A percentile compares a stretch with the other conserved stretches of the same genome.
phyloP scores from a whole-genome alignment of 2,797 vertebrate species.

The Sebastes ruberrimus region DNA sequence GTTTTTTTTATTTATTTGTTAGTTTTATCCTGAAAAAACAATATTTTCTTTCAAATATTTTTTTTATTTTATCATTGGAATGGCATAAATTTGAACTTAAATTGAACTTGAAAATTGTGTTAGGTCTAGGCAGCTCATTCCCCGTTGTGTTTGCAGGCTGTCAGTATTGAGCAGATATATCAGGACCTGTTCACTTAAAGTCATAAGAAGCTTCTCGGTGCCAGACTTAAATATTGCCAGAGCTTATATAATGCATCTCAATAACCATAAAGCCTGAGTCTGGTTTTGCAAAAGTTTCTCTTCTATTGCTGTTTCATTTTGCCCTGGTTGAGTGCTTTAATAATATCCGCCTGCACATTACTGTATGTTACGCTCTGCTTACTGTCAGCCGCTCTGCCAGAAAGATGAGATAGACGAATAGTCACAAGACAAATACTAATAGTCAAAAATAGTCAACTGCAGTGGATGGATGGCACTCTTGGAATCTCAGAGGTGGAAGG shows the following conservation, averaged over 20 bases:
- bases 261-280: neutral
- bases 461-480: neutral
- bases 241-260: slow-evolving; percentile 8
- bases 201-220: neutral
- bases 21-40: neutral
- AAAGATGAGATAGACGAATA: neutral
- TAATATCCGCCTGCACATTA: neutral
- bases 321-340: neutral
- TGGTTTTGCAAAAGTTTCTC: neutral
- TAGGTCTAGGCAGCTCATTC: neutral
- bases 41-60: neutral
- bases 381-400: neutral
- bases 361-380: neutral
- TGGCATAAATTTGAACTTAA: neutral
- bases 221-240: neutral
- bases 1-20: neutral
- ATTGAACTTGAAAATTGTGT: neutral
- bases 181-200: neutral
- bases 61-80: neutral
- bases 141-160: neutral
- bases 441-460: neutral
- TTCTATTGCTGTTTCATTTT: neutral
- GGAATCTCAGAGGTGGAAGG: neutral
- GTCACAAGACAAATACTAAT: neutral
- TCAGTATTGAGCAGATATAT: neutral